A percentile compares a stretch with the other conserved stretches of the same genome.
phyloP scores from a whole-genome alignment of 2,888 invertebrate genomes.

The Galerucella pusilla region DNA sequence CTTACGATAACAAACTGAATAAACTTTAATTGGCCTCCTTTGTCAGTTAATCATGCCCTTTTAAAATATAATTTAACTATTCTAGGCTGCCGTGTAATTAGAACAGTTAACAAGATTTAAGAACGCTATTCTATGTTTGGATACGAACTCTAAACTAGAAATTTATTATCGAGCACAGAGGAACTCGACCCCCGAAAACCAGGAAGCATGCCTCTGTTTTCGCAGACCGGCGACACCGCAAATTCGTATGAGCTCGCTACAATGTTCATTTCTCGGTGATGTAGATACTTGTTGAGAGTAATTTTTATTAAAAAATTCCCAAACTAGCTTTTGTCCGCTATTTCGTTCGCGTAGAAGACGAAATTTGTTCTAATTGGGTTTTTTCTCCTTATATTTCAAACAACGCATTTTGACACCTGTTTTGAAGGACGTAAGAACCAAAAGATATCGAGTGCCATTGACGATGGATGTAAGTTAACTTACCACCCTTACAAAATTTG shows the following conservation, averaged over 20 bases:
- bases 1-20: slow-evolving; percentile 52
- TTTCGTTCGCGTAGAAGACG: too few relatives aligned
- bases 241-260: slow-evolving; percentile 29
- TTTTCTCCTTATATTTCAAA: too few relatives aligned
- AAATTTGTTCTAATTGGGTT: too few relatives aligned
- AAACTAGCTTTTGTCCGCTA: too few relatives aligned
- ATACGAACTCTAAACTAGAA: slow-evolving; percentile 51
- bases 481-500: too few relatives aligned
- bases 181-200: slow-evolving; percentile 36
- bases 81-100: slow-evolving; percentile 56
- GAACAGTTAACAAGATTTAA: slow-evolving; percentile 58
- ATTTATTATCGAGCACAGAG: slow-evolving; percentile 49
- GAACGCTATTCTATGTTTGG: slow-evolving; percentile 55
- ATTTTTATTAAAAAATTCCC: too few relatives aligned
- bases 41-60: slow-evolving; percentile 55
- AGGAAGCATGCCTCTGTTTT: slow-evolving; percentile 30
- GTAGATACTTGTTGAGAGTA: not conserved
- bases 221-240: slow-evolving; percentile 43
- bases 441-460: too few relatives aligned
- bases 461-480: too few relatives aligned
- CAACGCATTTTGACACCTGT: too few relatives aligned
- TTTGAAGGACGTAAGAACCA: too few relatives aligned
- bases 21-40: slow-evolving; percentile 53
- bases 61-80: slow-evolving; percentile 56
- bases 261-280: slow-evolving; percentile 2